Conservation (phyloP, 2,888 invertebrate genomes). For the Mythimna lalbum region DNA sequence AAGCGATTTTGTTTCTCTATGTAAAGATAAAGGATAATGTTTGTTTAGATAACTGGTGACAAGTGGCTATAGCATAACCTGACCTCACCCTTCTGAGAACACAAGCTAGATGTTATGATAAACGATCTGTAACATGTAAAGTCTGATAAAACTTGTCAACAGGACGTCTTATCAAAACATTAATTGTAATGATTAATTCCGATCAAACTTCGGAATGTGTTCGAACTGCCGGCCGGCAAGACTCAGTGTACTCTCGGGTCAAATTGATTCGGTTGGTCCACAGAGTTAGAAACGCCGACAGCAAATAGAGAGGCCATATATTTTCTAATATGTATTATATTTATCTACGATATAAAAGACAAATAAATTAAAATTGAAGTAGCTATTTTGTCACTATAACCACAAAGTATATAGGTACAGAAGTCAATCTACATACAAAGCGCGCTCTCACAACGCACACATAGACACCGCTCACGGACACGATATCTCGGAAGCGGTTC, state of each 20-base stretch:
- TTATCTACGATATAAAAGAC: too few relatives aligned
- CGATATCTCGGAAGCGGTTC: too few relatives aligned
- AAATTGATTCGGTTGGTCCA: slow-evolving; percentile 11
- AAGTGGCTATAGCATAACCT: background rate
- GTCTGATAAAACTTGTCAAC: slow-evolving; percentile 8
- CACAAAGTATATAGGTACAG: too few relatives aligned
- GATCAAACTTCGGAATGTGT: slow-evolving; percentile 16
- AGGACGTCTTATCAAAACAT: background rate
- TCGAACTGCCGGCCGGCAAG: background rate
- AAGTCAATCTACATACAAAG: too few relatives aligned
- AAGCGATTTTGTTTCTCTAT: too few relatives aligned
- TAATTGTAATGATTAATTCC: slow-evolving; percentile 5
- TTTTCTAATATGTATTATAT: too few relatives aligned
- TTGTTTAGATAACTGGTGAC: background rate
- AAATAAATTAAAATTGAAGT: too few relatives aligned
- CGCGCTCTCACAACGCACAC: too few relatives aligned
- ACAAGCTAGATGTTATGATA: background rate
- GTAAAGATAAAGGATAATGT: too few relatives aligned
- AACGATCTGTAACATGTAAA: background rate
- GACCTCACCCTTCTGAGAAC: background rate
- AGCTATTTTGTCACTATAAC: too few relatives aligned
- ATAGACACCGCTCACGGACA: too few relatives aligned
- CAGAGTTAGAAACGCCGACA: background rate
- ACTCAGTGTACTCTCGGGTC: slow-evolving; percentile 7
- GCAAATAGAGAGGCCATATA: too few relatives aligned